phyloP scores from a whole-genome alignment of 2,797 vertebrate species.

The Artibeus lituratus region DNA sequence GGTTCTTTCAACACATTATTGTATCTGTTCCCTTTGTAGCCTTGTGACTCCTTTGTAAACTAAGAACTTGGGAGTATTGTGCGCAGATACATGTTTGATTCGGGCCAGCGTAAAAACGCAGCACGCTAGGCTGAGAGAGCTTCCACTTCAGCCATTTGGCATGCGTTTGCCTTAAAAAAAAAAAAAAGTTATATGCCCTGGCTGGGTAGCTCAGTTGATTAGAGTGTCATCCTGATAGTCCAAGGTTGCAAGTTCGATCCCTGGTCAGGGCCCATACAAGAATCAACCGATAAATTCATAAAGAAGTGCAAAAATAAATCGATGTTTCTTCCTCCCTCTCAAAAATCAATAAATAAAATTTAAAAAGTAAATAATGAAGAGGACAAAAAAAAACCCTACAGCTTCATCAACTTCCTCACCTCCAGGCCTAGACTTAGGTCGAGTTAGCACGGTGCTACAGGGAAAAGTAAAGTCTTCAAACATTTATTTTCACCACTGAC shows the following conservation, averaged over 20 bases:
- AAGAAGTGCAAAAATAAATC: not conserved
- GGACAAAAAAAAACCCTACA: not conserved
- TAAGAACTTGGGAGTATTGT: not conserved
- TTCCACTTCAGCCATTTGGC: slow-evolving; percentile 56
- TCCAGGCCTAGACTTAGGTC: slow-evolving; percentile 69
- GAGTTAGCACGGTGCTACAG: not conserved
- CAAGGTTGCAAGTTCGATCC: not conserved
- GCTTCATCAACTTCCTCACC: slow-evolving; percentile 76
- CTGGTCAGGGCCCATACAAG: not conserved
- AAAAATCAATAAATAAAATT: too few species aligned
- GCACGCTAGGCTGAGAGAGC: not conserved
- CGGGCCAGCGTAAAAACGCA: slow-evolving; percentile 14
- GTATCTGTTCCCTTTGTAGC: not conserved
- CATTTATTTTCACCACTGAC: not conserved
- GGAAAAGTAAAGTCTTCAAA: slow-evolving; percentile 20
- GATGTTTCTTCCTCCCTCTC: not conserved
- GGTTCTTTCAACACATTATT: not conserved
- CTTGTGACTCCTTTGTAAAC: not conserved
- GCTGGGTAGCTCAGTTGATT: not conserved
- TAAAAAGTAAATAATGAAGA: not conserved
- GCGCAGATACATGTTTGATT: not conserved
- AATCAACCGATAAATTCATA: not conserved
- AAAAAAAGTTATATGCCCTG: not conserved
- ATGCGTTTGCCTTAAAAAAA: slow-evolving; percentile 74
- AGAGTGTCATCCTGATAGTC: not conserved